phyloP scores from a whole-genome alignment of 2,888 invertebrate species.

The Campoletis raptor region DNA sequence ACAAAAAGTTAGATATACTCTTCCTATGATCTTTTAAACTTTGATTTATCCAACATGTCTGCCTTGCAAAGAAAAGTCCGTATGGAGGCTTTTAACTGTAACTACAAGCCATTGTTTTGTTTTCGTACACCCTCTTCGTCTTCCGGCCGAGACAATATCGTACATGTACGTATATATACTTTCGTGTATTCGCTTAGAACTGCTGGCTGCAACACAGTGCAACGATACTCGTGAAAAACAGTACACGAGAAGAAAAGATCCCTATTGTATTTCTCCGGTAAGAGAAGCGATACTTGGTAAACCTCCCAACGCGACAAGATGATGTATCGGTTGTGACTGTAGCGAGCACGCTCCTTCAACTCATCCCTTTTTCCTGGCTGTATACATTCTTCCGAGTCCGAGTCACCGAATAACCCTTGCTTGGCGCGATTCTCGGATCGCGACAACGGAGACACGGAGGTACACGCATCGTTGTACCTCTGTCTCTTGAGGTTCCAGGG shows the following conservation, averaged over 20 bases:
- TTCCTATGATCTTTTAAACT: not conserved
- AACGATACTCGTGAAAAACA: slow-evolving; percentile 70
- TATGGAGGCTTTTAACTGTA: slow-evolving; percentile 4
- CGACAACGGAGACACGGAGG: slow-evolving; percentile 16
- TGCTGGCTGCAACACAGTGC: slow-evolving; percentile 49
- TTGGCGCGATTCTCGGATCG: slow-evolving; percentile 48
- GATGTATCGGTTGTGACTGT: slow-evolving; percentile 78
- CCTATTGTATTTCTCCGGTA: slow-evolving; percentile 62
- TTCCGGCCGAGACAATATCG: slow-evolving; percentile 44
- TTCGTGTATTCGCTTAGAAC: slow-evolving; percentile 40
- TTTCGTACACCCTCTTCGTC: slow-evolving; percentile 33
- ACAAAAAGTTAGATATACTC: not conserved
- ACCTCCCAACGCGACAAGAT: slow-evolving; percentile 83
- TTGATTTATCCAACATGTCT: not conserved
- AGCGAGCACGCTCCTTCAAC: slow-evolving; percentile 54
- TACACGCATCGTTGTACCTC: slow-evolving; percentile 2
- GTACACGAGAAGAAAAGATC: slow-evolving; percentile 34
- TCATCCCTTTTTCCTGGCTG: slow-evolving; percentile 17
- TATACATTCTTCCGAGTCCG: not conserved
- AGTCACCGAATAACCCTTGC: slow-evolving; percentile 22
- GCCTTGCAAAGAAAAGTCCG: not conserved
- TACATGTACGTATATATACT: slow-evolving; percentile 10
- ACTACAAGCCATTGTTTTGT: slow-evolving; percentile 29
- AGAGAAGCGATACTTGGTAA: slow-evolving; percentile 64
- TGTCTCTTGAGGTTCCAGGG: not conserved